Evolutionary conservation across 2,888 invertebrate species (phyloP).

Genomic region (Nasonia oneida): DNA sequence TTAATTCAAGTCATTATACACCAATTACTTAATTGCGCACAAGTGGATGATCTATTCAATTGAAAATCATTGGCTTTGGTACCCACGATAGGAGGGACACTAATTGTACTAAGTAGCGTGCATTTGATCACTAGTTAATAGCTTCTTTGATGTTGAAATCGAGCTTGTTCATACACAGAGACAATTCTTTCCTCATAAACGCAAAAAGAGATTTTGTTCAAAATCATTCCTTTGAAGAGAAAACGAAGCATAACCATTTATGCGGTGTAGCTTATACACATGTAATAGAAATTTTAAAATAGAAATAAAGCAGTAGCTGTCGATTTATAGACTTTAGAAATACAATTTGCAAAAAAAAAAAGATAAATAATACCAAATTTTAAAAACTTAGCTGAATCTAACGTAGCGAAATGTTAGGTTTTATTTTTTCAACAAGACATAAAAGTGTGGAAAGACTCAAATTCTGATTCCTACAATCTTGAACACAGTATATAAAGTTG

Average conservation of each 20-base stretch:
- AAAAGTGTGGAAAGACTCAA: constrained; percentile 52
- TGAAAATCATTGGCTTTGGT: constrained; percentile 45
- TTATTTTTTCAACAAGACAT: constrained; percentile 54
- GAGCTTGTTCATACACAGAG: constrained; percentile 35
- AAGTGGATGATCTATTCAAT: constrained; percentile 40
- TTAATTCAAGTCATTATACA: constrained; percentile 35
- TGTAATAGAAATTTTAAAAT: constrained; percentile 45
- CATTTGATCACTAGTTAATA: constrained; percentile 25
- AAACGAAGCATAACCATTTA: constrained; percentile 35
- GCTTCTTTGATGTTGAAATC: constrained; percentile 58
- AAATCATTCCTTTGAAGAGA: constrained; percentile 38
- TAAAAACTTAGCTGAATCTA: constrained; percentile 47
- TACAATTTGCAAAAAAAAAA: constrained; percentile 35
- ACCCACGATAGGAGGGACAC: constrained; percentile 18
- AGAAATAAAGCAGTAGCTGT: constrained; percentile 40
- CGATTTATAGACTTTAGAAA: constrained; percentile 49
- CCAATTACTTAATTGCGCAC: constrained; percentile 36
- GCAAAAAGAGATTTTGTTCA: constrained; percentile 24
- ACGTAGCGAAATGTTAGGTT: constrained; percentile 52
- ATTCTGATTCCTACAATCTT: constrained; percentile 54
- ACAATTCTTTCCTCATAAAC: constrained; percentile 21
- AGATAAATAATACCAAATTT: constrained; percentile 41
- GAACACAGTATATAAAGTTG: constrained; percentile 41
- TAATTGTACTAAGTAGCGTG: constrained; percentile 13
- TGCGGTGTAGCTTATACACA: constrained; percentile 41